Base-by-base conservation (phyloP, 2,888 invertebrate species). In the Quadroppia sp. region DNA sequence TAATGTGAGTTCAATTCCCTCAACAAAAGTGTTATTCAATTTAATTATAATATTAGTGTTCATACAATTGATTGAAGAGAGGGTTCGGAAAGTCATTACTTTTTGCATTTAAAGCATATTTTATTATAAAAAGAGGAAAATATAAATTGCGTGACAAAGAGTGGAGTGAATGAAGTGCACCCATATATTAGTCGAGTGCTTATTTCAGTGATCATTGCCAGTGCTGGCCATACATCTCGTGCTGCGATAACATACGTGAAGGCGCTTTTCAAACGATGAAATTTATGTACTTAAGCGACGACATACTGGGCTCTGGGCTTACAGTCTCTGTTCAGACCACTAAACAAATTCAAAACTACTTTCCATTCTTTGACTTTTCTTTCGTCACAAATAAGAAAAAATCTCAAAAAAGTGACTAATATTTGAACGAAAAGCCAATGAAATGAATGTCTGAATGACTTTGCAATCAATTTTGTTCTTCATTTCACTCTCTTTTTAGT, bases 251-350 rank as follows among this genome's bases (percentile, higher is more conserved):
- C 59, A 59, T 30, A 59, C 13, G n/a, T 59, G 59, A 59, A 25
- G 59, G 59, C 59, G 59, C 59, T 59, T n/a, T 59, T 59, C 59
- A 28, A 59, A 30, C 59, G 30, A 59, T 59, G 59, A 59, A 59
- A 53, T 59, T 59, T 30, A 59, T 59, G 59, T 59, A 28, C 59
- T 59, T 59, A 59, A 59, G 23, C 6, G 59, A 59, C 59, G n/a
- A 59, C 59, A 59, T 30, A 59, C 59, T 59, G 59, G 2, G 59
- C 7, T 59, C 32, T 30, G 59, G 7, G 28, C 28, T n/a, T n/a
- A n/a, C n/a, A n/a, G n/a, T n/a, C n/a, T n/a, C n/a, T n/a, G n/a
- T n/a, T n/a, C n/a, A n/a, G n/a, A 17, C 59, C 59, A 59, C 59
- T 30, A 59, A 30, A 30, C 59, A 30, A 59, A 59, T 59, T 23